Base-by-base conservation (phyloP, 1,140 invertebrate genomes). In the Euwallacea fornicatus region DNA sequence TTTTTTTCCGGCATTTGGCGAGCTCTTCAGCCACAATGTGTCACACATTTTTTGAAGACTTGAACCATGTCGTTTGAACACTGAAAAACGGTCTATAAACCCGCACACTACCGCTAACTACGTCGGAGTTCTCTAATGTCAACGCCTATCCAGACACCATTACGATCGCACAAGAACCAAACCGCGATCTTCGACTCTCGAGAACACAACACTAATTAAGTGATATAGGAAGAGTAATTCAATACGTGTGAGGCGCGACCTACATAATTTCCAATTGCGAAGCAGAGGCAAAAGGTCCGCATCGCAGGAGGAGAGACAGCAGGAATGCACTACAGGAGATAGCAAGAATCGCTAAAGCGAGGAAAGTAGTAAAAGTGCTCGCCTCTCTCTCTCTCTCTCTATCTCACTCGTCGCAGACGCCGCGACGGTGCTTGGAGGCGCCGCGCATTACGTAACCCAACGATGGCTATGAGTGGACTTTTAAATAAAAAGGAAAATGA, bases 371-470 rank as follows among this genome's bases (percentile, higher is more conserved):
- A 61, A 61, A 61, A 61, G 59, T 11, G 46, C 46, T 50, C 9
- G 46, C 9, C 13, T 13, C 13, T 50, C 16, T 64, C 65, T 58
- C 42, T 56, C 65, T 13, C 13, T 50, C 16, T 64, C 65, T 58
- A 8, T 56, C 65, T 66, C 54, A 42, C 42, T 68, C 66, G 66
- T 68, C 66, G 66, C 66, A 68, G 54, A 66, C 53, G 54, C 33
- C 63, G 63, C 9, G 46, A 42, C 64, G 33, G 42, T 60, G 44
- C 21, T 9, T 54, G 63, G 56, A 44, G 11, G 55, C 55, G 56
- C 55, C 43, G 66, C 66, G 66, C 66, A 68, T 68, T 68, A 68
- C 66, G 44, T 68, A 68, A 68, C 66, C 41, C 21, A 33, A 33
- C 21, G 21, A 33, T 33, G 21, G 21, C 21, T 33, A 33, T 33